Percentiles rank a stretch among this genome's conserved stretches.
Evolutionary conservation across 1,140 invertebrate genomes (phyloP).

Genomic region (Drosophila ironensis): DNA sequence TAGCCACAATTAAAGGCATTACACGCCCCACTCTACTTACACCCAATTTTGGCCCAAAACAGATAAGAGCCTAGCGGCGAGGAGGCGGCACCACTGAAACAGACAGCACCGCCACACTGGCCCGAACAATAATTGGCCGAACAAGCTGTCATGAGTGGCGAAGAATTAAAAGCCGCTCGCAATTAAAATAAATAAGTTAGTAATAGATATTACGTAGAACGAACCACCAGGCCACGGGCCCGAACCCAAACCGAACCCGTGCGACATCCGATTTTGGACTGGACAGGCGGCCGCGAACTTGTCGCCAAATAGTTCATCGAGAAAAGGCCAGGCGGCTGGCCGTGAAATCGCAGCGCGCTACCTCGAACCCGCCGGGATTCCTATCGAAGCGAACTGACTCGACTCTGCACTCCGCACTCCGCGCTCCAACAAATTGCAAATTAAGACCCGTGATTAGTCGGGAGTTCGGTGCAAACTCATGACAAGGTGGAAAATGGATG

Average conservation of each 20-base stretch:
- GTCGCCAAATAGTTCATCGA: slow-evolving; percentile 53
- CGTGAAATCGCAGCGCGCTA: slow-evolving; percentile 38
- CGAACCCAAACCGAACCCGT: slow-evolving; percentile 8
- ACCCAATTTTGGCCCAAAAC: slow-evolving; percentile 33
- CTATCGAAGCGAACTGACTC: no score
- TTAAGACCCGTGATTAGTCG: slow-evolving; percentile 16
- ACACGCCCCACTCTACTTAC: slow-evolving; percentile 38
- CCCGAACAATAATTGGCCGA: slow-evolving; percentile 56
- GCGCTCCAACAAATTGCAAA: slow-evolving; percentile 8
- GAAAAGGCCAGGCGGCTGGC: slow-evolving; percentile 60
- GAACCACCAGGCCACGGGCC: background rate
- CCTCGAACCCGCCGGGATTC: slow-evolving; percentile 11
- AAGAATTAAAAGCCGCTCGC: slow-evolving; percentile 69
- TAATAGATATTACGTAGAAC: slow-evolving; percentile 72
- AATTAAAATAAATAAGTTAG: slow-evolving; percentile 77
- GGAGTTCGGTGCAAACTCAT: slow-evolving; percentile 7
- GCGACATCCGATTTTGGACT: slow-evolving; percentile 20
- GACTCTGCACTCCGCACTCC: no score
- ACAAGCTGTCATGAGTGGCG: slow-evolving; percentile 64
- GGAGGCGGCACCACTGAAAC: background rate
- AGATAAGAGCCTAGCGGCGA: slow-evolving; percentile 26
- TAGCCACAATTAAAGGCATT: slow-evolving; percentile 64
- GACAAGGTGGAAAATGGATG: slow-evolving; percentile 23
- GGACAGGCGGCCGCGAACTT: slow-evolving; percentile 27
- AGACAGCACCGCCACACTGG: background rate